Percentiles rank a stretch among this genome's conserved stretches.
These are phyloP conservation scores for Pteropus rufus DNA, from an alignment of 2,797 vertebrate genomes.

Conservation along the genomic window DNA sequence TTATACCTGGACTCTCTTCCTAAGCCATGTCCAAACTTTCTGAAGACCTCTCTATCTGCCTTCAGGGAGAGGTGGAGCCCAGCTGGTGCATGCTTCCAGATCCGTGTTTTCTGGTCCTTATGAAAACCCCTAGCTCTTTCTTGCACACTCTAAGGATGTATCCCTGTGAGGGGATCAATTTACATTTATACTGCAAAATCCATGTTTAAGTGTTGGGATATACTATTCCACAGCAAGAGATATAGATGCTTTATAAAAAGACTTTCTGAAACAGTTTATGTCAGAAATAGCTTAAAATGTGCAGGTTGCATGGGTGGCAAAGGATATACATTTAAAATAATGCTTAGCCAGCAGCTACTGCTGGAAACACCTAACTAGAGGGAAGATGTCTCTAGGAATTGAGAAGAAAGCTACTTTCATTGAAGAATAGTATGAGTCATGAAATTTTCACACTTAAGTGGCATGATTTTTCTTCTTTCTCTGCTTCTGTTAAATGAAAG, in stretches of 20 bases:
- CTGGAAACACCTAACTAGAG: conserved; percentile 10
- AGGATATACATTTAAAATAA: conserved; percentile 51
- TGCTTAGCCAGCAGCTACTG: not conserved
- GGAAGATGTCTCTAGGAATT: conserved; percentile 4
- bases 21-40: not conserved
- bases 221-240: conserved; percentile 28
- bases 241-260: conserved; percentile 29
- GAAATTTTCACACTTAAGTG: conserved; percentile 26
- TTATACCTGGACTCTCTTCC: not conserved
- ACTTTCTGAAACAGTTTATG: conserved; percentile 21
- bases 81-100: not conserved
- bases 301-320: not conserved
- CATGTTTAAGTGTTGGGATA: conserved; percentile 28
- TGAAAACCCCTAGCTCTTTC: not conserved
- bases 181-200: conserved; percentile 5
- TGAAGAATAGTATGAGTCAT: conserved; percentile 15
- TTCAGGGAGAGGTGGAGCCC: not conserved
- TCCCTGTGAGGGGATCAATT: not conserved
- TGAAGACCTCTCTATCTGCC: not conserved
- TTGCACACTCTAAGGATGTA: not conserved
- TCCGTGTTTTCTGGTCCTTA: not conserved
- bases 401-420: conserved; percentile 45
- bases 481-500: not conserved
- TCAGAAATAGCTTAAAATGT: conserved; percentile 52
- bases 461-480: conserved; percentile 16